Evolutionary conservation across 1,140 invertebrate genomes (phyloP).

Genomic region (Nasonia longicornis): DNA sequence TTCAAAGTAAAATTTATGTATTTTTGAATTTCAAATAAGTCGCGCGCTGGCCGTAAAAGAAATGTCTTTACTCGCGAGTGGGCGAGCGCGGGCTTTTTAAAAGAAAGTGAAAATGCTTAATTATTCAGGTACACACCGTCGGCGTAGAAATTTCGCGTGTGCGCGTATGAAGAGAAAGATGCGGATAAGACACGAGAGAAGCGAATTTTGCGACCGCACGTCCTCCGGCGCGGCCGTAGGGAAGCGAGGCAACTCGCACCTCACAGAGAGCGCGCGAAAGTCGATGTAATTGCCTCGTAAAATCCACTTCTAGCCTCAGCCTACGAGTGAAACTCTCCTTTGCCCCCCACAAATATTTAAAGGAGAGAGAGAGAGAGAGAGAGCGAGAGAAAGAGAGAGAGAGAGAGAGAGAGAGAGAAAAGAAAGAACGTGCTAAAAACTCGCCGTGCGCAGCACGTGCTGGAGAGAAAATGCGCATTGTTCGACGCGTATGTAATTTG

Average conservation of each 20-base stretch:
- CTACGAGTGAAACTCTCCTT: constrained; percentile 6
- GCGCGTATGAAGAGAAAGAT: not conserved
- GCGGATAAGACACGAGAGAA: not conserved
- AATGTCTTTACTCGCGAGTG: not conserved
- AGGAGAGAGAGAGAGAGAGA: not conserved
- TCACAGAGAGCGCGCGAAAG: constrained; percentile 47
- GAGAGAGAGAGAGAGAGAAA: too few relatives aligned
- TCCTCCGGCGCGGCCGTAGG: not conserved
- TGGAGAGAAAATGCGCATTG: not conserved
- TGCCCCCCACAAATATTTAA: not conserved
- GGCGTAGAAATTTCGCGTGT: not conserved
- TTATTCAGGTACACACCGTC: not conserved
- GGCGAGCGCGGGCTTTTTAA: not conserved
- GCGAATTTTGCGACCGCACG: constrained; percentile 17
- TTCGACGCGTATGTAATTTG: not conserved
- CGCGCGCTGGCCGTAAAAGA: not conserved
- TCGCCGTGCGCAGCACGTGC: too few relatives aligned
- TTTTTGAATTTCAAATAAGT: too few relatives aligned
- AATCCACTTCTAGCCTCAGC: constrained; percentile 38
- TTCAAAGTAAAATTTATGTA: too few relatives aligned
- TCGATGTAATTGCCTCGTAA: constrained; percentile 48
- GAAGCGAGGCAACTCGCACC: constrained; percentile 30
- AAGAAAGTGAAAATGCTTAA: constrained; percentile 21
- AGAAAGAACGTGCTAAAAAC: constrained; percentile 2
- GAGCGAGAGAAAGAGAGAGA: too few relatives aligned